Base-by-base conservation (phyloP, 1,140 invertebrate species). In the Gonatopus flavifemur region DNA sequence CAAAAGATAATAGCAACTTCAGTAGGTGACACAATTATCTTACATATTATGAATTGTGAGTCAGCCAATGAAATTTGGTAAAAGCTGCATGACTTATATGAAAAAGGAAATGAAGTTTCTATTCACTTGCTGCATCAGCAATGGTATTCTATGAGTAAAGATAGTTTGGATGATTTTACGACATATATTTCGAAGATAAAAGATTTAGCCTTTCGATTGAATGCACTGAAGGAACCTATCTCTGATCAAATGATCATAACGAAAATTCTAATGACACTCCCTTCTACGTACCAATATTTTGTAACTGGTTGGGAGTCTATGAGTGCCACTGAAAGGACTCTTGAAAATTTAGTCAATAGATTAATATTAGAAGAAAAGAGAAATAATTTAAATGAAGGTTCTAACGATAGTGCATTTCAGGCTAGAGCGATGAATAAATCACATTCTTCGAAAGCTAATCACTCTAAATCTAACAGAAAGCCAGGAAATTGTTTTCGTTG, bases 11-110 rank as follows among this genome's bases (percentile, higher is more conserved):
- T 28, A 7, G 12, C 12, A 28, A 28, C 25, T 28, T 7, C 25
- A 43, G 0, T 18, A 16, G 25, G 30, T 43, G 32, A 35, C 6
- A 54, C 48, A 20, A 30, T 45, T 1, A 36, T 70, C 32, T 37
- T 66, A 7, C 69, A 73, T 44, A 64, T 75, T 10, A 51, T 75
- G 2, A 60, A 67, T 22, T 73, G 71, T 44, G 16, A 52, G 19
- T 53, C 57, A 30, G 54, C 69, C 32, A 61, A 60, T 7, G 55
- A 64, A 48, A 74, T 70, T 62, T 73, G 69, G 25, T 6, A 28
- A 12, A 28, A 28, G 12, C 12, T 28, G 12, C 6, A 28, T 7
- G 12, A 6, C 12, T 7, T 28, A 7, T 28, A 7, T 28, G 25
- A 28, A 12, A 6, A 12, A 28, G 25, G 12, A 28, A 28, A 6